These are phyloP conservation scores for Drosophila pseudotakahashii DNA, from an alignment of 2,888 invertebrate species.

Conservation along the genomic window DNA sequence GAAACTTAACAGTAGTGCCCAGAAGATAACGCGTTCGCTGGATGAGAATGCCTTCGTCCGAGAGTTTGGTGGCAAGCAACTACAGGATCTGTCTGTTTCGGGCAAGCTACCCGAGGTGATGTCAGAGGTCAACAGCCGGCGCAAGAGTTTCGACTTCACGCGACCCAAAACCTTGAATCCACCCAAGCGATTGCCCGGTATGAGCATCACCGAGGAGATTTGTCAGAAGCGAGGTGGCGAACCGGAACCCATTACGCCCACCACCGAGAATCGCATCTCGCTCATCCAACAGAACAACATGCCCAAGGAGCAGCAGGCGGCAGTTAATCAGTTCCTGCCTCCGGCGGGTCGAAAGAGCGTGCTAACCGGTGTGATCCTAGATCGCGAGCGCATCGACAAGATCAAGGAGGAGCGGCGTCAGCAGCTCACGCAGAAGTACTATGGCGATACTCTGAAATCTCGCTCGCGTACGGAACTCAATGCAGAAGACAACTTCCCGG, in stretches of 20 bases:
- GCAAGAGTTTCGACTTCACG: constrained; percentile 87
- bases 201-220: constrained; percentile 82
- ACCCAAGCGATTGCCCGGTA: constrained; percentile 85
- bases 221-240: constrained; percentile 61
- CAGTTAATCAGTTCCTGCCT: constrained; percentile 30
- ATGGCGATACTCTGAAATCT: constrained; percentile 91
- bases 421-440: constrained; percentile 93
- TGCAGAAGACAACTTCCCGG: constrained; percentile 80
- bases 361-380: constrained; percentile 86
- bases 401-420: constrained; percentile 95
- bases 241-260: constrained; percentile 85
- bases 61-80: constrained; percentile 86
- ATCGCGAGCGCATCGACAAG: constrained; percentile 93
- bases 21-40: constrained; percentile 88
- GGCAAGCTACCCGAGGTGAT: constrained; percentile 75
- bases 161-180: constrained; percentile 86
- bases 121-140: constrained; percentile 81
- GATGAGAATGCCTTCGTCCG: constrained; percentile 90
- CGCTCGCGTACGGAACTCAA: constrained; percentile 84
- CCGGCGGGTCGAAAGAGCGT: constrained; percentile 75
- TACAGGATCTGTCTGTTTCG: constrained; percentile 73
- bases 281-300: constrained; percentile 86
- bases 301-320: constrained; percentile 76
- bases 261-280: constrained; percentile 87
- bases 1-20: constrained; percentile 86